phyloP scores from a whole-genome alignment of 2,797 vertebrate species.

The Lepidocolaptes lacrymiger region DNA sequence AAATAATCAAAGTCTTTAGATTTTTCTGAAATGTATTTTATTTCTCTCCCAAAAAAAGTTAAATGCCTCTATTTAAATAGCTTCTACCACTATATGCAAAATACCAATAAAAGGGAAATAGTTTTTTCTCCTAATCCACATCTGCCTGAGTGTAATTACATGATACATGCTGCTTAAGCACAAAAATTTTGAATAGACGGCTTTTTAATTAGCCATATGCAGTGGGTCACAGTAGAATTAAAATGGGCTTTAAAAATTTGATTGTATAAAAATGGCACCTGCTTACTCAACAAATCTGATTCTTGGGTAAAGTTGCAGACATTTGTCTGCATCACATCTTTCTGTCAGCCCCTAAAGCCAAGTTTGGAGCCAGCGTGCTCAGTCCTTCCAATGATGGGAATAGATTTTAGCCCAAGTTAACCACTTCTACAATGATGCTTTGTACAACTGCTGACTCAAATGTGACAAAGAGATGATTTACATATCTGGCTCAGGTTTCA shows the following conservation, averaged over 20 bases:
- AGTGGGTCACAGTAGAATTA: constrained; percentile 53
- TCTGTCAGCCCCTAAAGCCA: not conserved
- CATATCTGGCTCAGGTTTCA: not conserved
- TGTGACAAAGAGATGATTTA: not conserved
- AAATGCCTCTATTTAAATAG: constrained; percentile 72
- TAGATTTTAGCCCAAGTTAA: not conserved
- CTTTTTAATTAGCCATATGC: constrained; percentile 71
- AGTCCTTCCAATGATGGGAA: not conserved
- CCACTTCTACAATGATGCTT: not conserved
- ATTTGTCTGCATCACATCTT: not conserved
- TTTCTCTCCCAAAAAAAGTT: constrained; percentile 47
- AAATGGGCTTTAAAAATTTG: constrained; percentile 2
- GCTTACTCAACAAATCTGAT: constrained; percentile 16
- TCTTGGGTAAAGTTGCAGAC: not conserved
- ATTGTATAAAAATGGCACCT: constrained; percentile 28
- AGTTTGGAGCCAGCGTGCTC: not conserved
- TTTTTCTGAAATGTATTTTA: constrained; percentile 58
- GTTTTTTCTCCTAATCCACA: constrained; percentile 61
- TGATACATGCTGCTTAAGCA: constrained; percentile 70
- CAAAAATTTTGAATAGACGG: constrained; percentile 45
- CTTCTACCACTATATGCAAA: constrained; percentile 63
- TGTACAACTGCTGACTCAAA: not conserved
- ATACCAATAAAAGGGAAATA: constrained; percentile 74
- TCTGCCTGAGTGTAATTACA: constrained; percentile 73
- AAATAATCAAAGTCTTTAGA: constrained; percentile 75